Evolutionary conservation across 2,888 invertebrate species (phyloP), one percentile per base, ranked within the genome.

Genomic region (Drosophila cracens): DNA sequence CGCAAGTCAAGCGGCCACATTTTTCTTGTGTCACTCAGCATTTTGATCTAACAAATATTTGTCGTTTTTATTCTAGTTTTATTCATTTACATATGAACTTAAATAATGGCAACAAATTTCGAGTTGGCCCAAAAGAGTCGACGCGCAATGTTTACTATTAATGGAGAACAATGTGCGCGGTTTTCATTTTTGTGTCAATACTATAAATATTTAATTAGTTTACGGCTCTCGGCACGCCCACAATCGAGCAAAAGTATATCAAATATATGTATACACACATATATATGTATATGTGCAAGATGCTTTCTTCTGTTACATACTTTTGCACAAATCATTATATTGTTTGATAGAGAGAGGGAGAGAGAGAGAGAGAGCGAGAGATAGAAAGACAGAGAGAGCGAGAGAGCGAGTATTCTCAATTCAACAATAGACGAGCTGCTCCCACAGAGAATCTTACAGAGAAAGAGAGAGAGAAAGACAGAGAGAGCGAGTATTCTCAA

Each of bases 161-260:
- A 70, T 68, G 49, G 54, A 43, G 36, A 59, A 59, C 13, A 29
- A 33, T 75, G 54, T 60, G 59, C 52, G 46, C 36, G 49, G 18
- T 59, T 27, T 48, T 59, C 56, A 33, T 72, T 46, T 52, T 57
- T 74, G 61, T 74, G 57, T 65, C 52, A 62, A 62, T 56, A 59
- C 34, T 43, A 54, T 34, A 16, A 27, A 13, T 56, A 36, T 52
- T 38, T n/a, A 69, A 21, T 40, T 77, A 61, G 36, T 46, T 52
- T 43, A 73, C 56, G 53, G 54, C 53, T 49, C 71, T 54, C 43
- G 59, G 60, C 71, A 61, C 36, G 72, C 62, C 57, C 54, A 40
- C 31, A 51, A 46, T 38, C 34, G 51, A 69, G 70, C 59, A 52
- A 70, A 70, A 58, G 31, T 31, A 31, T 31, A 31, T 31, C 29